Conservation (phyloP, 2,797 vertebrate species). For the Novumbra hubbsi region DNA sequence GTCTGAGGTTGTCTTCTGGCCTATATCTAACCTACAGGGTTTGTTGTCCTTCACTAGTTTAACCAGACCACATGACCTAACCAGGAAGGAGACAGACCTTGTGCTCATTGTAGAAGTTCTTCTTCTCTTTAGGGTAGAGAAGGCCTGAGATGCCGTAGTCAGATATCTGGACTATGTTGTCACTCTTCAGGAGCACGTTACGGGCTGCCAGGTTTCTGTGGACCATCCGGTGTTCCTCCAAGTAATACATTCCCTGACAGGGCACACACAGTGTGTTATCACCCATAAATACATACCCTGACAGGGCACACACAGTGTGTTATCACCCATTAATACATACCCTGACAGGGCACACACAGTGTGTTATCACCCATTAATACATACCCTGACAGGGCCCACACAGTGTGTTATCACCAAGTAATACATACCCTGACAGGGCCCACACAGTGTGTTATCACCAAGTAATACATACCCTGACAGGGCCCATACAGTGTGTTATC, state of each 20-base stretch:
- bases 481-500: too few species aligned
- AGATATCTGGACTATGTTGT: constrained; percentile 88
- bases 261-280: neutral
- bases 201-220: constrained; percentile 93
- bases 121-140: constrained; percentile 91
- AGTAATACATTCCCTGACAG: constrained; percentile 91
- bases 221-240: constrained; percentile 92
- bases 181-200: constrained; percentile 90
- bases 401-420: neutral
- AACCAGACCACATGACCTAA: neutral
- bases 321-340: neutral
- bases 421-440: neutral
- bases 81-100: constrained; percentile 73
- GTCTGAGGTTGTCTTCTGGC: neutral
- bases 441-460: too few species aligned
- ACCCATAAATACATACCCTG: constrained; percentile 62
- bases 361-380: neutral
- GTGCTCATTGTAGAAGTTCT: constrained; percentile 86
- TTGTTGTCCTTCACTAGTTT: neutral
- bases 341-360: constrained; percentile 54
- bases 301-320: neutral
- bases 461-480: too few species aligned
- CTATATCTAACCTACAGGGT: too few species aligned
- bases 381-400: constrained; percentile 54
- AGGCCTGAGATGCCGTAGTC: constrained; percentile 93